Base-by-base conservation (phyloP, 2,113 vertebrate species). In the Nestor notabilis region DNA sequence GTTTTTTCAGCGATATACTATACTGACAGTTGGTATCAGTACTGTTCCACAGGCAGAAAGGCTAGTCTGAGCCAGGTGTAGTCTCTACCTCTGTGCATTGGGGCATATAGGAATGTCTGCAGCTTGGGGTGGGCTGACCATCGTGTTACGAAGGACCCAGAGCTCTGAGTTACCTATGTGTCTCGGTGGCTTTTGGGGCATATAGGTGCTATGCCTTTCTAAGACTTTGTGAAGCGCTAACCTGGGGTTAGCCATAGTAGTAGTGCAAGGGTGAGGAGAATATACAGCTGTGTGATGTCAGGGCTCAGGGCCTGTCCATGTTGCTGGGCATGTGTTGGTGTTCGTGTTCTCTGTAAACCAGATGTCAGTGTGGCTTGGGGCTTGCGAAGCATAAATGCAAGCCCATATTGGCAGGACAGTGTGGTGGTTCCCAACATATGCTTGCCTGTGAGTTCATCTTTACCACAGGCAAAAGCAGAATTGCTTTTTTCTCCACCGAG, bases 261-360 rank as follows among this genome's bases (percentile, higher is more conserved):
- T 35, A n/a, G 33, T 65, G n/a, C 47, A 7, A 14, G 8, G 5
- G 2, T 9, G 31, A 25, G 17, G 3, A 28, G 33, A 39, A 12
- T n/a, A 46, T 7, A 3, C 19, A 10, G 16, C 27, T 14, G 3
- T 74, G 13, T 2, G 4, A 12, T 33, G 44, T 37, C 19, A n/a
- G 20, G 27, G 17, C 15, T 17, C 6, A 3, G 0, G 1, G 25
- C 8, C 14, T 60, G 29, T 52, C 33, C 1, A 0, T 80, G 41
- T 79, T 0, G 0, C 1, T 71, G 56, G 10, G 18, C 3, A 2
- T 27, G 16, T 46, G 23, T 13, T 1, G 4, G 17, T 70, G 58
- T 61, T 24, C 0, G 0, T 71, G 31, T 12, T 50, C 4, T 49
- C 23, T n/a, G n/a, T 65, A 6, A n/a, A 64, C 6, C 21, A 78